phyloP scores from a whole-genome alignment of 2,797 vertebrate species.

The Margarornis squamiger region DNA sequence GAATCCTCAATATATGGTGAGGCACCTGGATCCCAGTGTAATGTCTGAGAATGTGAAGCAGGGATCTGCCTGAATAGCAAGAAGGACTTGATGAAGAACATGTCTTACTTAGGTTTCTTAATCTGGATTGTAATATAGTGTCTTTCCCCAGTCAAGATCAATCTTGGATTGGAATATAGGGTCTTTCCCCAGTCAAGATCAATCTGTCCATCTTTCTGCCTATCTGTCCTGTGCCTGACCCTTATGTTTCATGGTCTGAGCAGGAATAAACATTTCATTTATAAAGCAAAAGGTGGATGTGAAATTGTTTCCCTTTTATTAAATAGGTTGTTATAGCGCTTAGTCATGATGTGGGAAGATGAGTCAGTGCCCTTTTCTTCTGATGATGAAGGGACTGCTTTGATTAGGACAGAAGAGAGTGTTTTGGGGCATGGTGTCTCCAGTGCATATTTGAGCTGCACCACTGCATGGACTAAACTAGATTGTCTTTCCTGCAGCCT shows the following conservation, averaged over 20 bases:
- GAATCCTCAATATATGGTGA: background rate
- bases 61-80: background rate
- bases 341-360: background rate
- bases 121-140: background rate
- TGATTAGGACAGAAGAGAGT: background rate
- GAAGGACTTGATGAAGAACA: background rate
- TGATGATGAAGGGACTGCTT: rapidly evolving
- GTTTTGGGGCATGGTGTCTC: background rate
- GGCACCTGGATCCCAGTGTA: background rate
- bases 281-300: background rate
- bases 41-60: background rate
- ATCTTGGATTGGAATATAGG: background rate
- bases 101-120: background rate
- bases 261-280: background rate
- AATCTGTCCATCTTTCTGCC: background rate
- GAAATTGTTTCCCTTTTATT: background rate
- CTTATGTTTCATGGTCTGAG: background rate
- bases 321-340: background rate
- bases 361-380: background rate
- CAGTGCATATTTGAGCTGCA: background rate
- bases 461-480: background rate
- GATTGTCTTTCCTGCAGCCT: background rate
- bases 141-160: background rate
- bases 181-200: background rate
- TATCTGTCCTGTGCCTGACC: background rate